Conservation (phyloP, 2,113 vertebrate genomes). For the Phrynocephalus versicolor region DNA sequence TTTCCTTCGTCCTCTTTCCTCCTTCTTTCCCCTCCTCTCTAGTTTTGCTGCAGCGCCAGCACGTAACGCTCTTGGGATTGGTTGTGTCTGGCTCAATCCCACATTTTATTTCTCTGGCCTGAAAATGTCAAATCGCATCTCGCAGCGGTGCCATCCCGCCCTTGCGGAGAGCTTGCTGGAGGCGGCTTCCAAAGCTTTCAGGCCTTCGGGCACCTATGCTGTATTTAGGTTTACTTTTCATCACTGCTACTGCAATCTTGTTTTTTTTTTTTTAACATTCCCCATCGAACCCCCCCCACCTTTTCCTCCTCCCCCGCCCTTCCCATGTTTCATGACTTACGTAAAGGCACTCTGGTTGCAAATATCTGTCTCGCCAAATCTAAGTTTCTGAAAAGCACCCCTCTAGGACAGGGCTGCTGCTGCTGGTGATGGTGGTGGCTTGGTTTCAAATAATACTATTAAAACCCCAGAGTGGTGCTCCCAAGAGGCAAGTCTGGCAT, state of each 20-base stretch:
- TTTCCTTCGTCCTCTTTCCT: too few species aligned
- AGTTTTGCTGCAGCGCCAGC: background rate
- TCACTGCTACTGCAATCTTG: background rate
- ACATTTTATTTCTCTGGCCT: conserved; percentile 49
- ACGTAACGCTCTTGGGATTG: background rate
- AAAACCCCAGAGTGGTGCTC: background rate
- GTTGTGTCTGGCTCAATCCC: conserved; percentile 48
- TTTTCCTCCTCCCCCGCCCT: too few species aligned
- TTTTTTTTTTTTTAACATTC: background rate
- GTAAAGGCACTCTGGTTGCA: background rate
- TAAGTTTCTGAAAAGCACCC: background rate
- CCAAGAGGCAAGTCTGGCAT: background rate
- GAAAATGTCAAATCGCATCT: conserved; percentile 66
- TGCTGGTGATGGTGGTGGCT: background rate
- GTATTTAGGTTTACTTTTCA: background rate
- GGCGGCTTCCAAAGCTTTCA: conserved; percentile 1
- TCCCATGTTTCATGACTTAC: background rate
- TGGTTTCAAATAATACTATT: background rate
- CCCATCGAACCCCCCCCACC: too few species aligned
- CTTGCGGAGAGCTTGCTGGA: background rate
- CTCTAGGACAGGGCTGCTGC: background rate
- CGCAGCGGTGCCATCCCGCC: conserved; percentile 3
- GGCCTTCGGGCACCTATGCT: background rate
- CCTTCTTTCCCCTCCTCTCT: background rate
- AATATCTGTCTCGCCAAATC: background rate